Evolutionary conservation across 2,888 invertebrate genomes (phyloP).

Genomic region (Meliscaeva auricollis): DNA sequence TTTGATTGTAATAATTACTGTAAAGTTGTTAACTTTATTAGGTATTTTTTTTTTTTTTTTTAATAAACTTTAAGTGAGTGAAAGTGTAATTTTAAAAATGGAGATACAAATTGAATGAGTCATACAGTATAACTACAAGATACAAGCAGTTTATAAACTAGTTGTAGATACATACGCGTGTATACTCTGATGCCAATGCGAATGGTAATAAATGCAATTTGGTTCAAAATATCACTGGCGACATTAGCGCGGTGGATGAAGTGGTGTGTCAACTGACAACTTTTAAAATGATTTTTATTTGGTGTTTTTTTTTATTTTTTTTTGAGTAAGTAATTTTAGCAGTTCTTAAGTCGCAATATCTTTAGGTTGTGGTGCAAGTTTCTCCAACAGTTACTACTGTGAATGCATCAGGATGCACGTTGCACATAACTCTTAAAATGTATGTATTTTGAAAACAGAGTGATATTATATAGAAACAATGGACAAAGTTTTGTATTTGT

Average conservation of each 20-base stretch:
- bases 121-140: slow-evolving; percentile 14
- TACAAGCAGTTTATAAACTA: slow-evolving; percentile 4
- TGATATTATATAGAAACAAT: too few relatives aligned
- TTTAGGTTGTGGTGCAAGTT: too few relatives aligned
- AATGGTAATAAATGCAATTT: slow-evolving; percentile 8
- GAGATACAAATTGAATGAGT: slow-evolving; percentile 28
- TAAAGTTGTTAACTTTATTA: slow-evolving; percentile 21
- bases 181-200: neutral
- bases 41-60: neutral
- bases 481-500: too few relatives aligned
- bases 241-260: neutral
- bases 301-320: too few relatives aligned
- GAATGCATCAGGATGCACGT: too few relatives aligned
- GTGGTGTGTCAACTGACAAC: slow-evolving; percentile 1
- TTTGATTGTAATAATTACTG: slow-evolving; percentile 20
- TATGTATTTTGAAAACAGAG: too few relatives aligned
- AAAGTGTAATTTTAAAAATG: slow-evolving; percentile 14
- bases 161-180: neutral
- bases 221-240: neutral
- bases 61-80: slow-evolving; percentile 36
- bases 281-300: neutral
- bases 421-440: too few relatives aligned
- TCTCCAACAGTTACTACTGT: too few relatives aligned
- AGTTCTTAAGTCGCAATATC: too few relatives aligned
- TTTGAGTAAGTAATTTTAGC: too few relatives aligned